Evolutionary conservation across 2,797 vertebrate genomes (phyloP).

Genomic region (Graptemys geographica): DNA sequence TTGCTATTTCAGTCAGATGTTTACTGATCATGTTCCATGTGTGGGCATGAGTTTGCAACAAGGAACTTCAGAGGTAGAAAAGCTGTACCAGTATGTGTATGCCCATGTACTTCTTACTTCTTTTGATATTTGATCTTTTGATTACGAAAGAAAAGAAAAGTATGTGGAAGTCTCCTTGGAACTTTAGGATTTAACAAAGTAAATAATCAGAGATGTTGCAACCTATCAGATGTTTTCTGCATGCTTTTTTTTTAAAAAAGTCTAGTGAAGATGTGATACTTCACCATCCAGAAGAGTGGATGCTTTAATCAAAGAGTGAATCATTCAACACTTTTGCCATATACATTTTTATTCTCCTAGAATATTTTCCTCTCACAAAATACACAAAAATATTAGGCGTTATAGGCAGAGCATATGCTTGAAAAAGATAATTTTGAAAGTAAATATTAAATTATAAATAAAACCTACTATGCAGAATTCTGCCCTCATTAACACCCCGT

Average conservation of each 20-base stretch:
- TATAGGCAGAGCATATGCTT: neutral
- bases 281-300: neutral
- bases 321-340: neutral
- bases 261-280: neutral
- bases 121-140: neutral
- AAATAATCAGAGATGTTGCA: neutral
- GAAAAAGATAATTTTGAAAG: neutral
- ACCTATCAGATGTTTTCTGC: neutral
- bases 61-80: neutral
- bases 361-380: neutral
- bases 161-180: neutral
- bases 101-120: neutral
- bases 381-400: neutral
- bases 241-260: neutral
- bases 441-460: neutral
- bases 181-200: neutral
- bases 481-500: neutral
- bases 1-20: conserved; percentile 8
- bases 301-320: neutral
- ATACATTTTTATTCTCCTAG: neutral
- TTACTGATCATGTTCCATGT: conserved; percentile 12
- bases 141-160: neutral
- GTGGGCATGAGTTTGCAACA: neutral
- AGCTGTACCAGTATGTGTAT: neutral
- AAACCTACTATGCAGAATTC: neutral